Base-by-base conservation (phyloP, 2,113 vertebrate species). In the Pelusios castaneus region DNA sequence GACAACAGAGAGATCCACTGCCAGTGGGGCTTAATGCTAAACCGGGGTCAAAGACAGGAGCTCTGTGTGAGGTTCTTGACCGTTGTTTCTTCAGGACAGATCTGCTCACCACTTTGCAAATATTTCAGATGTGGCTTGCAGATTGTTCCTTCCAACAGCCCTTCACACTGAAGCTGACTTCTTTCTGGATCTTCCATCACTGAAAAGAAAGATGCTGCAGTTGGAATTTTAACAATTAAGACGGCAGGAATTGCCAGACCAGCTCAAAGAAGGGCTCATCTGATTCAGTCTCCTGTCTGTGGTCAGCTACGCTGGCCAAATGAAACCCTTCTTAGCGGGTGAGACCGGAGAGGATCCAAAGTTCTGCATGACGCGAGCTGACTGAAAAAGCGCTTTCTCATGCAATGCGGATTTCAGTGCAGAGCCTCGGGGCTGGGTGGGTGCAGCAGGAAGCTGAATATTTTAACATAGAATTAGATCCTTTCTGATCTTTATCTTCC, bases 41-140 rank as follows among this genome's bases (percentile, higher is more conserved):
- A 51, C 10, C 19, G 43, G 34, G 38, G 38, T 38, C 80, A 45
- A 58, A 82, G 54, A n/a, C 13, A 56, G 80, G 11, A 25, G 38
- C 21, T 27, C 52, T 78, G 6, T 24, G 63, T 82, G 17, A 45
- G 27, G 25, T 5, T 63, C 56, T 10, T 0, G 0, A 0, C 45
- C n/a, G 49, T 2, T 78, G 63, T 21, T 29, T 9, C 54, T n/a
- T 75, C 1, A 1, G 27, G 2, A 8, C 80, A 58, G 91, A 24
- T 41, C 85, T 85, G 55, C 16, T 82, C 2, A 2, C 41, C 56
- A 29, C 45, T 49, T 1, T 0, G 0, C 38, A n/a, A 52, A 3
- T 22, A 2, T 47, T 91, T 31, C 6, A 85, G 19, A 24, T 31
- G 8, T 27, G 11, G n/a, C 34, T 84, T 5, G 0, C 0, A 2